Percentiles rank a stretch among this genome's conserved stretches.
These are phyloP conservation scores for Luperina testacea DNA, from an alignment of 2,888 invertebrate genomes.

Conservation along the genomic window DNA sequence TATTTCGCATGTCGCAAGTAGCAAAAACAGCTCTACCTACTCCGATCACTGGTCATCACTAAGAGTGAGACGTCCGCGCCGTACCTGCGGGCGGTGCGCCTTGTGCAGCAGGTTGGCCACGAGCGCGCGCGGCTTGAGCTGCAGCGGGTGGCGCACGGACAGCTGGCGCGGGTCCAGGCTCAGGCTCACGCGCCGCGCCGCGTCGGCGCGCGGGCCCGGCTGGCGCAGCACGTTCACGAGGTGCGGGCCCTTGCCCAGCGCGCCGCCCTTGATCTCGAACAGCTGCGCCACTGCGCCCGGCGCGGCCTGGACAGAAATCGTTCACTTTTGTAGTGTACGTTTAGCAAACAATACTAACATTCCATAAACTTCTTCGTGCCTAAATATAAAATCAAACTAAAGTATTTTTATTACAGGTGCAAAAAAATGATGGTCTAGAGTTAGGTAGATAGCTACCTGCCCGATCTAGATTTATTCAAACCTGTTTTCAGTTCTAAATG, in stretches of 20 bases:
- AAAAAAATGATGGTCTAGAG: background rate
- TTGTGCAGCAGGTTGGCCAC: conserved; percentile 80
- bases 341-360: background rate
- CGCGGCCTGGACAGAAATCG: conserved; percentile 60
- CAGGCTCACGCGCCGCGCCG: conserved; percentile 75
- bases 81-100: conserved; percentile 66
- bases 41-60: no score
- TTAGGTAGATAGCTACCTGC: no score
- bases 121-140: conserved; percentile 77
- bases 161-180: conserved; percentile 80
- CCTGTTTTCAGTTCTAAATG: no score
- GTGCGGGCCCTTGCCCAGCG: conserved; percentile 83
- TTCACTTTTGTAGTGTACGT: no score
- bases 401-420: background rate
- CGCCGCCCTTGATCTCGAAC: conserved; percentile 85
- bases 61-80: no score
- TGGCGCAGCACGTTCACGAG: conserved; percentile 84
- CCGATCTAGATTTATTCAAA: background rate
- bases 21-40: no score
- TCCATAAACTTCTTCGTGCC: no score
- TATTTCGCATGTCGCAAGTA: no score
- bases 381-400: no score
- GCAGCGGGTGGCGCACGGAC: conserved; percentile 78
- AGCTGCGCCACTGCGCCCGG: conserved; percentile 83
- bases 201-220: conserved; percentile 77